Evolutionary conservation across 2,888 invertebrate species (phyloP), one percentile per base, ranked within the genome.

Genomic region (Malthinus flaveolus): DNA sequence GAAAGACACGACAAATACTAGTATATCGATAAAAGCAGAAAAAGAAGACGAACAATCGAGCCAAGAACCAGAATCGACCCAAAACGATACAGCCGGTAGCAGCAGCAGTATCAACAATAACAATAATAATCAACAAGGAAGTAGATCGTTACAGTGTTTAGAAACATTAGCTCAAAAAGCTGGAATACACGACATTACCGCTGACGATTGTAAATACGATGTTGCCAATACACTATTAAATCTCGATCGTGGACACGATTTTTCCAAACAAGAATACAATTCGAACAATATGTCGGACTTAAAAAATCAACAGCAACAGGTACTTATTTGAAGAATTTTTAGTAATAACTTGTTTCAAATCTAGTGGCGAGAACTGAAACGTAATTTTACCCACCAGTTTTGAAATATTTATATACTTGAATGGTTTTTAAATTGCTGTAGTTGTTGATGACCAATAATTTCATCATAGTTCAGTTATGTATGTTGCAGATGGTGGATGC

Each of bases 101-200:
- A 52, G 35, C 56, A 54, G 34, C 55, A 23, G 23, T 23, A 23
- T 3, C 23, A 23, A 23, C 23, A 23, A 23, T 23, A 23, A 23
- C 5, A 65, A 59, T 31, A 61, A 64, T 12, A 63, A 65, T 23
- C 64, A 64, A 46, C 66, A 72, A 15, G 72, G 72, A 10, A 81
- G 81, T 66, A 71, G 83, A 37, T 83, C 84, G 1, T 73, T 88
- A 49, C 88, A 88, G 84, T 88, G 87, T 70, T 76, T 88, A 62
- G 88, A 88, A 73, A 88, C 88, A 0, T 80, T 88, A 59, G 88
- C 88, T 9, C 87, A 88, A 71, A 88, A 88, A 67, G 88, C 88
- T 49, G 88, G 88, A 1, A 79, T 79, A 49, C 76, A 77, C 66
- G 78, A 79, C 65, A 87, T 88, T 9, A 88, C 87, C 11, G 86